Evolutionary conservation across 2,113 vertebrate species (phyloP).

Genomic region (Eulemur macaco): DNA sequence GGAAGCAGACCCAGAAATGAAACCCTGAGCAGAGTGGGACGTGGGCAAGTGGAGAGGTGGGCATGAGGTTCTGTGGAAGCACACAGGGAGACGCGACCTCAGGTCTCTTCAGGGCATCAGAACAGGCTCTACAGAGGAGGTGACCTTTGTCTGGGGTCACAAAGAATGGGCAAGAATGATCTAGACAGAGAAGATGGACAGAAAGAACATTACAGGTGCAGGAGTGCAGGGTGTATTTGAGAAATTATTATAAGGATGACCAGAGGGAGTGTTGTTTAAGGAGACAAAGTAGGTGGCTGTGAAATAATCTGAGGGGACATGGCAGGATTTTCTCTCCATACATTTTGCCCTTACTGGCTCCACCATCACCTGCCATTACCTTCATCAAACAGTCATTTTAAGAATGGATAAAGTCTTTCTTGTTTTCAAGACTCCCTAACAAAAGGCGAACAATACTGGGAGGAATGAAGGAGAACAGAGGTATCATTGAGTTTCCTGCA

Average conservation of each 20-base stretch:
- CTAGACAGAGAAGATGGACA: not conserved
- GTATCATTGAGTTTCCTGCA: not conserved
- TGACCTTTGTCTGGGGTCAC: not conserved
- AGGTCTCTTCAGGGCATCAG: not conserved
- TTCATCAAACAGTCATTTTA: not conserved
- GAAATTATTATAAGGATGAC: not conserved
- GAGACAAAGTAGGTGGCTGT: not conserved
- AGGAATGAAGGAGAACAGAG: not conserved
- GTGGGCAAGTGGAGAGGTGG: not conserved
- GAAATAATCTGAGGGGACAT: not conserved
- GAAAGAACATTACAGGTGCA: not conserved
- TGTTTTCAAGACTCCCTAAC: not conserved
- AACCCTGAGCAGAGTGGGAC: not conserved
- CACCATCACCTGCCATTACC: no score
- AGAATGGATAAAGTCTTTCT: not conserved
- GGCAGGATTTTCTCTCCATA: not conserved
- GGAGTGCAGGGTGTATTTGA: not conserved
- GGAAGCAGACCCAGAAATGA: not conserved
- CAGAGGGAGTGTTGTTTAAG: not conserved
- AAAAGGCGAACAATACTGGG: not conserved
- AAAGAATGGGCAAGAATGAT: not conserved
- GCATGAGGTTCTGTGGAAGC: not conserved
- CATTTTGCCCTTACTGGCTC: not conserved
- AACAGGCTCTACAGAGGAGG: not conserved
- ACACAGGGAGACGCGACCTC: not conserved